Base-by-base conservation (phyloP, 1,140 invertebrate genomes). In the Drosophila subpulchrella region DNA sequence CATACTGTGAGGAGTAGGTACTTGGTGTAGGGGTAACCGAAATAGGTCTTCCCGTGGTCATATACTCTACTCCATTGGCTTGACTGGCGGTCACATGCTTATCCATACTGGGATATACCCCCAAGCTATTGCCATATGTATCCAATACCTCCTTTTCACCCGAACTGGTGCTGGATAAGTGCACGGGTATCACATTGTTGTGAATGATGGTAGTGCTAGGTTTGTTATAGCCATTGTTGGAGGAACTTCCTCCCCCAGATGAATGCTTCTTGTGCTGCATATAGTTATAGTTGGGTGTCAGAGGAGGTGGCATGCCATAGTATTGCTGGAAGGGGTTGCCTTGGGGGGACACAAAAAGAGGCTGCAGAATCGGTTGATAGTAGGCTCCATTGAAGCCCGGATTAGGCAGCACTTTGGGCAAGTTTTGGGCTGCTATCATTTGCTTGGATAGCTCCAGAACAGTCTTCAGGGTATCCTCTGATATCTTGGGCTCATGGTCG, bases 391-490 rank as follows among this genome's bases (percentile, higher is more conserved):
- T 79, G 15, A 75, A 88, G 0, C 67, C 72, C 0, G 82, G 55
- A 78, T 91, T 91, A 0, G 76, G 90, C 53, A 92, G 27, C n/a
- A 92, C 79, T 41, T 91, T 91, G 15, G 90, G 91, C 24, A 91
- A 24, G 57, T 92, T 91, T 42, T 92, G 91, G 2, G 80, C 81
- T 1, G 89, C 78, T 27, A 92, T 90, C 91, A 92, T 92, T 60
- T 92, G 91, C 57, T 92, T 92, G 24, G 91, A 92, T 3, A 92
- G 41, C 46, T 92, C 91, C 47, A 92, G 62, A 8, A 92, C 84
- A 0, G 92, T 92, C 53, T 92, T 92, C 2, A 92, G 20, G 0
- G 91, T 92, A n/a, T 92, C 91, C 57, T 92, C 91, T 0, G 91
- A 92, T 10, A 92, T 90, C 50, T 92, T 90, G 2, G 91, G 91